Evolutionary conservation across 2,888 invertebrate genomes (phyloP).

Genomic region (Hesperia comma): DNA sequence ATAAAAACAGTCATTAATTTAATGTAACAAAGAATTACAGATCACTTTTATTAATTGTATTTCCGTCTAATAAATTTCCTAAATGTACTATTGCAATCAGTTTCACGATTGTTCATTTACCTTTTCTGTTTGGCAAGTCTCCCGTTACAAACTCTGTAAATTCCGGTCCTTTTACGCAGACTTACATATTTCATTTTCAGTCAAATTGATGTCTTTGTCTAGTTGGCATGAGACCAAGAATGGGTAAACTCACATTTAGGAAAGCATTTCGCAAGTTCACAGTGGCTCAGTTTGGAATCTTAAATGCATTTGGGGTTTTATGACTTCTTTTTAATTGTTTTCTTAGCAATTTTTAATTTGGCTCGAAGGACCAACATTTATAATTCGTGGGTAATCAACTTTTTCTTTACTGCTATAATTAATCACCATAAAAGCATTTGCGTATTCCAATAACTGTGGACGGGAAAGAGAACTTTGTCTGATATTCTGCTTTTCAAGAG

Average conservation of each 20-base stretch:
- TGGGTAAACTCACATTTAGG: slow-evolving; percentile 29
- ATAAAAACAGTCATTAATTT: too few relatives aligned
- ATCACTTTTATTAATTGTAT: too few relatives aligned
- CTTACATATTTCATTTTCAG: slow-evolving; percentile 35
- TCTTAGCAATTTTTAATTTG: neutral
- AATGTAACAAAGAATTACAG: too few relatives aligned
- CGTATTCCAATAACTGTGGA: neutral
- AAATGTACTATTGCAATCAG: neutral
- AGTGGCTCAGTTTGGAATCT: slow-evolving; percentile 21
- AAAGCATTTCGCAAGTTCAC: slow-evolving; percentile 25
- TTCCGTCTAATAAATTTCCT: too few relatives aligned
- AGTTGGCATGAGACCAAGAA: slow-evolving; percentile 35
- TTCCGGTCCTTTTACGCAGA: slow-evolving; percentile 34
- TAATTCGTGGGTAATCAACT: neutral
- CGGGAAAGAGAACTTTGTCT: too few relatives aligned
- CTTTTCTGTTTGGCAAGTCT: slow-evolving; percentile 18
- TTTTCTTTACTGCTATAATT: neutral
- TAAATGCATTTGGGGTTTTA: slow-evolving; percentile 22
- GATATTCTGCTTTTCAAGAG: too few relatives aligned
- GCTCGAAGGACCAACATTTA: neutral
- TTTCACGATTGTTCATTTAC: slow-evolving; percentile 14
- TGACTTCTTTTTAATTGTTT: slow-evolving; percentile 12
- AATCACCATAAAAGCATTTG: neutral
- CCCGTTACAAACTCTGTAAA: slow-evolving; percentile 29
- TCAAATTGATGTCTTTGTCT: slow-evolving; percentile 36